These are phyloP conservation scores for Corvus cornix DNA, from an alignment of 2,113 vertebrate genomes.

Conservation along the genomic window DNA sequence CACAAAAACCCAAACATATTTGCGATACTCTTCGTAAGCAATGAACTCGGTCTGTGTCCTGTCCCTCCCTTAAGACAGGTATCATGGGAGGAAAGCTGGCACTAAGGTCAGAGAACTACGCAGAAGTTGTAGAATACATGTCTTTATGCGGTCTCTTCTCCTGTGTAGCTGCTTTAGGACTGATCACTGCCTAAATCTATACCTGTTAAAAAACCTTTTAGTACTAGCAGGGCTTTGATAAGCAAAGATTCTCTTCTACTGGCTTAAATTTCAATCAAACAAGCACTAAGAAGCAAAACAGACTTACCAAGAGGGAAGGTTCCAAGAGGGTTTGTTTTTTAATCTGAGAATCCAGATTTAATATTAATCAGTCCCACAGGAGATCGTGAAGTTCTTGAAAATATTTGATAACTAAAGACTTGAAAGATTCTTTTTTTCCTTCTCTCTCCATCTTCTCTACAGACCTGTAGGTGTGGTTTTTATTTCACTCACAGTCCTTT, in stretches of 20 bases:
- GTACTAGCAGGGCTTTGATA: neutral
- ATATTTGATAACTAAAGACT: neutral
- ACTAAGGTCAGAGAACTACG: neutral
- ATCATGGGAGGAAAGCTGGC: neutral
- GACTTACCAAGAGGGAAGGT: neutral
- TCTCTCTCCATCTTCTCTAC: neutral
- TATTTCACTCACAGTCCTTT: neutral
- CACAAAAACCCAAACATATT: neutral
- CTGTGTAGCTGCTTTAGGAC: neutral
- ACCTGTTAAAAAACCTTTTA: neutral
- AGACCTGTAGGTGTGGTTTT: neutral
- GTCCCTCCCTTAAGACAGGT: neutral
- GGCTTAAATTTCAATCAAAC: constrained; percentile 9
- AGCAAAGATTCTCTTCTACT: neutral
- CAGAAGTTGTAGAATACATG: neutral
- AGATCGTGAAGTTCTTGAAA: neutral
- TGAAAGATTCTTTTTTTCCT: neutral
- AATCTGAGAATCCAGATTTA: constrained; percentile 6
- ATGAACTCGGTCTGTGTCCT: neutral
- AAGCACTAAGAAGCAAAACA: neutral
- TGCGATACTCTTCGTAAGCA: neutral
- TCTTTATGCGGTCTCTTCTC: neutral
- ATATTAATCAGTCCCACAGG: neutral
- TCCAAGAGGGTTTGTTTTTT: constrained; percentile 7
- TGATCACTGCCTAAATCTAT: neutral